Conservation (phyloP, 2,113 vertebrate species). For the Chaetorhynchus papuensis region DNA sequence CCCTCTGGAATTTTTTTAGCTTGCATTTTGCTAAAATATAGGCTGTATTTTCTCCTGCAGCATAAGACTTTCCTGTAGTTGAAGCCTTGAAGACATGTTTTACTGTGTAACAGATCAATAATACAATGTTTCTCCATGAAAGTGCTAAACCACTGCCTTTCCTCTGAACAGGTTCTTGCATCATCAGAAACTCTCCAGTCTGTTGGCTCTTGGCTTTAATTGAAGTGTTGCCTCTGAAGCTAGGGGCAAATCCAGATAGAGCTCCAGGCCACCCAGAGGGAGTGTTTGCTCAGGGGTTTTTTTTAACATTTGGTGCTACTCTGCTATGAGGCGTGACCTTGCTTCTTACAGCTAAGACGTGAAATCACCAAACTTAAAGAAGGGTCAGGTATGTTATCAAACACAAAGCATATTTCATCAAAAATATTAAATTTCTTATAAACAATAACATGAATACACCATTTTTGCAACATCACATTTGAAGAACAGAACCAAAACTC, state of each 20-base stretch:
- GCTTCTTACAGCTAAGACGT: not conserved
- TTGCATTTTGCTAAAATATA: not conserved
- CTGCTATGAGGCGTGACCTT: not conserved
- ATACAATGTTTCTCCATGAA: not conserved
- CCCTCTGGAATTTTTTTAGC: not conserved
- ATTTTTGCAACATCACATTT: not conserved
- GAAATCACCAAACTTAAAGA: not conserved
- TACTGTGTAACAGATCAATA: not conserved
- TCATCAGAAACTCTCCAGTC: not conserved
- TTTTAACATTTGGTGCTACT: not conserved
- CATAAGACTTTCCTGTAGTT: not conserved
- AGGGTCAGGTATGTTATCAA: not conserved
- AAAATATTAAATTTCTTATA: not conserved
- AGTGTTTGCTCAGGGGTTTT: not conserved
- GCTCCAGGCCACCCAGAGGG: not conserved
- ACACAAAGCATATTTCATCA: not conserved
- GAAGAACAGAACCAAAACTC: not conserved
- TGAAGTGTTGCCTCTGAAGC: not conserved
- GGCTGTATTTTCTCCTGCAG: not conserved
- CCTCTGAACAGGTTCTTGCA: not conserved
- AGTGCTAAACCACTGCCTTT: not conserved
- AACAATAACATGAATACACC: not conserved
- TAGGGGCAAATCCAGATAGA: not conserved
- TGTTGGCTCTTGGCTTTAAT: not conserved
- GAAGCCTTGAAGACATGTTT: not conserved